These are phyloP conservation scores for Drosophila hydei DNA, from an alignment of 1,140 invertebrate species.

Conservation along the genomic window DNA sequence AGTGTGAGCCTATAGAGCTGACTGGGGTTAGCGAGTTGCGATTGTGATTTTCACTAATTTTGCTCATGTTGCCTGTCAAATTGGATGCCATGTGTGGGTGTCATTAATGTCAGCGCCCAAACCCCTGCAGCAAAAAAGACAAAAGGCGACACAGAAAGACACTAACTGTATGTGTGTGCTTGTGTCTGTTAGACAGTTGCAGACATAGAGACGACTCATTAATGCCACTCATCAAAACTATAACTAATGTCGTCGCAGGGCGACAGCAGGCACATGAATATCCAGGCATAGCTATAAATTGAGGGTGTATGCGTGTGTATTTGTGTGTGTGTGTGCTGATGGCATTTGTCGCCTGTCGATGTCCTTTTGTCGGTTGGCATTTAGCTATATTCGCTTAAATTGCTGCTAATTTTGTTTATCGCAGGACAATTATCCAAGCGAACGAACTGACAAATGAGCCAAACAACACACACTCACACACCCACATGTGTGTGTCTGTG, in stretches of 20 bases:
- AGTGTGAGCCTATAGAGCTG: background rate
- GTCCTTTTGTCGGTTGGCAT: constrained; percentile 48
- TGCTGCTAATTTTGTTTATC: constrained; percentile 84
- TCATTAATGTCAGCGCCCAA: constrained; percentile 71
- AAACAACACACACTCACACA: constrained; percentile 39
- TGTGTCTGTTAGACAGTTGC: constrained; percentile 44
- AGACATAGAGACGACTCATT: constrained; percentile 79
- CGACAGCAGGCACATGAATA: constrained; percentile 60
- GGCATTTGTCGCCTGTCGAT: constrained; percentile 64
- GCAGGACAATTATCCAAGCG: constrained; percentile 83
- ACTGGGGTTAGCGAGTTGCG: constrained; percentile 21
- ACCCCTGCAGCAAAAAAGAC: constrained; percentile 16
- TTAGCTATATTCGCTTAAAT: constrained; percentile 78
- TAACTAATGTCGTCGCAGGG: constrained; percentile 65
- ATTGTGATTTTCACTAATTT: constrained; percentile 78
- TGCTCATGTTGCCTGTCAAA: constrained; percentile 77
- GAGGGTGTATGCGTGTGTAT: background rate
- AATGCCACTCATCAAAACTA: constrained; percentile 82
- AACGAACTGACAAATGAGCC: constrained; percentile 83
- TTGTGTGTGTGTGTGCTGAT: constrained; percentile 25
- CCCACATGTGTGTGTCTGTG: constrained; percentile 23
- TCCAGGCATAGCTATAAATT: constrained; percentile 74
- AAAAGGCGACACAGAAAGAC: constrained; percentile 45
- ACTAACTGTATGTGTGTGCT: constrained; percentile 16
- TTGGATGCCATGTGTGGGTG: constrained; percentile 79